Evolutionary conservation across 1,140 invertebrate genomes (phyloP), one percentile per base, ranked within the genome.

Genomic region (Macrosteles quadrilineatus): DNA sequence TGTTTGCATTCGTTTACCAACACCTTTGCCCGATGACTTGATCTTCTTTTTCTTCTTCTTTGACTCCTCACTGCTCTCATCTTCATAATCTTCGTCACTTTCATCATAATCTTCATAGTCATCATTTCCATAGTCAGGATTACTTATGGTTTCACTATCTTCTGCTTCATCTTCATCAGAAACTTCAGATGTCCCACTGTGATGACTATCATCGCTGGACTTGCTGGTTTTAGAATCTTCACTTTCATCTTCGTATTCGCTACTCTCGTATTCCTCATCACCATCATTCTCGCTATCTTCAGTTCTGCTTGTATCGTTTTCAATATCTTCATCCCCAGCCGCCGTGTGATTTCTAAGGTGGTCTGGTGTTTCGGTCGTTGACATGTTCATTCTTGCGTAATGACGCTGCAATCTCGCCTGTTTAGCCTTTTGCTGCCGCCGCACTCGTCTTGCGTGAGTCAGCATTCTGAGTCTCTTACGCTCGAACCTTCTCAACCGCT

Each of bases 301-400:
- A 4, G 3, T 21, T 19, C n/a, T 19, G 4, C 14, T 17, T 19
- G 3, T 21, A 11, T 6, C 14, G 4, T 19, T 50, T 50, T 21
- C 21, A 4, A 11, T 4, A 17, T 19, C 3, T 3, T 17, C 21
- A 4, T 50, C 21, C 2, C 21, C 21, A 19, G 4, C 47, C 47
- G 4, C n/a, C 3, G 47, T 50, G 3, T 50, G 6, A 19, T 50
- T 50, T n/a, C 4, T 50, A 4, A 50, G 14, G n/a, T 50, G 21
- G 4, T 21, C 47, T 9, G 47, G 47, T 19, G 21, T 19, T 36
- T 4, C 32, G 3, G 47, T 17, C 4, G 47, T 50, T 19, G 47
- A 19, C 47, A 50, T 50, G 47, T 50, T 50, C 47, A 50, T 50
- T 21, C 47, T 50, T 50, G 6, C 47, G n/a, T 50, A 50, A 50